Percentiles rank a stretch among this genome's conserved stretches.
Conservation (phyloP, 2,888 invertebrate genomes). For the Synergus itoensis region DNA sequence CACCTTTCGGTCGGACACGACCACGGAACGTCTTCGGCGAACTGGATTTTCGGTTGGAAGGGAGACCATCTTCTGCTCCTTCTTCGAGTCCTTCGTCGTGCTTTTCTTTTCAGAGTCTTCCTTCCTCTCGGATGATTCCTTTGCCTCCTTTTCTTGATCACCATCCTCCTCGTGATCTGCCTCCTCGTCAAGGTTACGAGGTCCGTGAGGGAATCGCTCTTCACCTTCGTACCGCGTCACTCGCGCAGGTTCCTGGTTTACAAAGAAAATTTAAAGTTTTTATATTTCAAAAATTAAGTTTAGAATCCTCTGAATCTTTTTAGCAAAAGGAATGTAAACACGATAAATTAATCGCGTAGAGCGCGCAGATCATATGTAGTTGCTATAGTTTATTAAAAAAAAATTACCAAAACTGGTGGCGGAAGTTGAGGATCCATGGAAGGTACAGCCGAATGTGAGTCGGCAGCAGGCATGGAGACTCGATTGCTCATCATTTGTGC, state of each 20-base stretch:
- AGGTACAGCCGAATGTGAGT: constrained; percentile 61
- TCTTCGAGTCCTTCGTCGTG: background rate
- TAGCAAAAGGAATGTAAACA: too few species aligned
- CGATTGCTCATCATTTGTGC: constrained; percentile 73
- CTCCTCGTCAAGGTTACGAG: constrained; percentile 83
- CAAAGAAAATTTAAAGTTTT: background rate
- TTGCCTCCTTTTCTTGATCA: constrained; percentile 9
- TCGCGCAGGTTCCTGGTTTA: constrained; percentile 72
- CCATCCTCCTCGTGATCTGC: constrained; percentile 21
- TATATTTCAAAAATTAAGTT: too few species aligned
- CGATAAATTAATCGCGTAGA: too few species aligned
- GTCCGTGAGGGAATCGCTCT: constrained; percentile 88
- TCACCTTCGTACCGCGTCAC: constrained; percentile 80
- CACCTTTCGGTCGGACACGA: constrained; percentile 85
- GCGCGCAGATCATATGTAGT: too few species aligned
- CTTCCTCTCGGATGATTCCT: background rate
- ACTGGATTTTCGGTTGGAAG: constrained; percentile 54
- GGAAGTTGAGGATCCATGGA: constrained; percentile 66
- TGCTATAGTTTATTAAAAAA: background rate
- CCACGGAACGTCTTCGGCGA: constrained; percentile 83
- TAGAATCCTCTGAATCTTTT: too few species aligned
- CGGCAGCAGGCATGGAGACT: constrained; percentile 62
- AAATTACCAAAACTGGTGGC: constrained; percentile 70
- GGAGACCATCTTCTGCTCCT: background rate
- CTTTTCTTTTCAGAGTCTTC: constrained; percentile 9